phyloP scores from a whole-genome alignment of 2,113 vertebrate species.

The Synchiropus splendidus region DNA sequence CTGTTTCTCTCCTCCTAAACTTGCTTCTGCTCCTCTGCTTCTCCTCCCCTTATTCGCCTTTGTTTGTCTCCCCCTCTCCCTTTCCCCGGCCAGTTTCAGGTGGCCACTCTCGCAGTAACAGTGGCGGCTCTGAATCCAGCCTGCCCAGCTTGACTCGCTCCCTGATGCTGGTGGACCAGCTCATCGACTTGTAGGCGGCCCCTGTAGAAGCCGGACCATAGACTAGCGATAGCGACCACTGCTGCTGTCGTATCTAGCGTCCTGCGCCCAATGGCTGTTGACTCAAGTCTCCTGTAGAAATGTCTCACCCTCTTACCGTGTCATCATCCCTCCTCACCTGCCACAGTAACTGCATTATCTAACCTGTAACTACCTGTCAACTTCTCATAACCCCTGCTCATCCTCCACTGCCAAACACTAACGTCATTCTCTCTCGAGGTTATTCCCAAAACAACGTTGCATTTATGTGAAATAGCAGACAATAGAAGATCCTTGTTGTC shows the following conservation, averaged over 20 bases:
- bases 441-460: conserved; percentile 33
- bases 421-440: conserved; percentile 25
- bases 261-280: conserved; percentile 29
- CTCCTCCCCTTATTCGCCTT: conserved; percentile 23
- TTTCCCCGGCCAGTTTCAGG: conserved; percentile 67
- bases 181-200: conserved; percentile 93
- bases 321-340: conserved; percentile 9
- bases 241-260: conserved; percentile 42
- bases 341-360: conserved; percentile 16
- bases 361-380: conserved; percentile 25
- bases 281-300: conserved; percentile 19
- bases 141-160: conserved; percentile 98
- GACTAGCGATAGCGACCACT: conserved; percentile 49
- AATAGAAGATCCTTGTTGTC: conserved; percentile 51
- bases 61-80: conserved; percentile 4
- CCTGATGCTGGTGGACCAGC: conserved; percentile 99
- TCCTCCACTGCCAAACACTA: too few relatives aligned
- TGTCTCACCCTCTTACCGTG: conserved; percentile 11
- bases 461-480: conserved; percentile 45
- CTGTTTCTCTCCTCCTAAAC: conserved; percentile 58
- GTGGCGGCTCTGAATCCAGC: conserved; percentile 97
- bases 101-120: conserved; percentile 99
- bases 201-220: conserved; percentile 46
- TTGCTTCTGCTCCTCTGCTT: conserved; percentile 29
- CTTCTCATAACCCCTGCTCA: conserved; percentile 10